Conservation (phyloP, 2,888 invertebrate genomes). For the Branchipolynoe longqiensis region DNA sequence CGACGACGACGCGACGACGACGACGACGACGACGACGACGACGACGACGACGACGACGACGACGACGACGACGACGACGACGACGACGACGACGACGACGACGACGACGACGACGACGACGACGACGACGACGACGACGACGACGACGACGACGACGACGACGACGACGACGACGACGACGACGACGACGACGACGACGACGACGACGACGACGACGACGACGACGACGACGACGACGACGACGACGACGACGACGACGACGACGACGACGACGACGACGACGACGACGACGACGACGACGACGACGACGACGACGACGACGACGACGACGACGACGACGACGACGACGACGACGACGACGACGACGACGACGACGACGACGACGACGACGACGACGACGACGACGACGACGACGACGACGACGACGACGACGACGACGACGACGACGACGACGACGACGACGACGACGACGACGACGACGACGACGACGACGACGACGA, state of each 20-base stretch:
- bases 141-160: too few relatives aligned
- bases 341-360: conserved; percentile 11
- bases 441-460: conserved; percentile 47
- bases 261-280: too few relatives aligned
- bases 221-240: conserved; percentile 51
- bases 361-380: conserved; percentile 50
- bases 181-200: conserved; percentile 19
- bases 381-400: conserved; percentile 37
- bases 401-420: conserved; percentile 47
- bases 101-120: too few relatives aligned
- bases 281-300: conserved; percentile 45
- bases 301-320: conserved; percentile 36
- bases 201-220: conserved; percentile 22
- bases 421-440: conserved; percentile 47
- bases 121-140: too few relatives aligned
- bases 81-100: too few relatives aligned
- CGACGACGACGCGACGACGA: background rate
- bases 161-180: conserved; percentile 19
- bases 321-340: conserved; percentile 19
- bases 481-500: conserved; percentile 55
- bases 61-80: too few relatives aligned
- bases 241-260: conserved; percentile 42
- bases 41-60: too few relatives aligned
- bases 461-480: conserved; percentile 56
- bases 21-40: too few relatives aligned